These are phyloP conservation scores for Protobothrops flavoviridis DNA, from an alignment of 2,113 vertebrate genomes.

Conservation along the genomic window DNA sequence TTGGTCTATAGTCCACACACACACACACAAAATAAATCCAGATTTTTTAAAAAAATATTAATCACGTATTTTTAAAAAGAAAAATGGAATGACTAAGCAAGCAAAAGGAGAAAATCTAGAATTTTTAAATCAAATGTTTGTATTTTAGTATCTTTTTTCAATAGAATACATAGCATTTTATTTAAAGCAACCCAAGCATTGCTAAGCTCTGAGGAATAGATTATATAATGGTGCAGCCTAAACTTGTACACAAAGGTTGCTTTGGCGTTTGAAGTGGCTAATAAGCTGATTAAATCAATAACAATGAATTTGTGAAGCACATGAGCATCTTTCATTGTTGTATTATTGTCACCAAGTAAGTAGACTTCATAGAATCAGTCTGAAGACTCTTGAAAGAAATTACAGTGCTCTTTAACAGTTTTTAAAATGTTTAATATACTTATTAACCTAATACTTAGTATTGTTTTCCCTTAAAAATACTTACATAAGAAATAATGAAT, in stretches of 20 bases:
- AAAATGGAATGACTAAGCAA: neutral
- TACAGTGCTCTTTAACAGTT: neutral
- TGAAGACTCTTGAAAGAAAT: neutral
- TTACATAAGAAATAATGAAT: neutral
- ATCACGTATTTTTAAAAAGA: neutral
- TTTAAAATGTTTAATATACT: neutral
- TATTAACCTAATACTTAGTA: neutral
- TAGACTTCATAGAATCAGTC: neutral
- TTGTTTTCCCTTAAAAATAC: neutral
- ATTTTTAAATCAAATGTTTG: neutral
- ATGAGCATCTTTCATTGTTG: neutral
- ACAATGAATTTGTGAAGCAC: neutral
- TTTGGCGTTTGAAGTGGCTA: neutral
- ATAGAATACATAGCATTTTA: neutral
- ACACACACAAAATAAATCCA: neutral
- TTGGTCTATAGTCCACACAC: neutral
- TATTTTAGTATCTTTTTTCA: neutral
- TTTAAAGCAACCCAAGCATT: neutral
- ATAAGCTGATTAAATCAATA: neutral
- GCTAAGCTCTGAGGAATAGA: neutral
- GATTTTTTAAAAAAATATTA: neutral
- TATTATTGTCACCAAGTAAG: neutral
- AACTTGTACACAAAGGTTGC: neutral
- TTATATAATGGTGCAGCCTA: neutral
- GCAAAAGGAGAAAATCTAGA: neutral